A percentile compares a stretch with the other conserved stretches of the same genome.
Evolutionary conservation across 2,797 vertebrate genomes (phyloP).

Genomic region (Girardinus metallicus): DNA sequence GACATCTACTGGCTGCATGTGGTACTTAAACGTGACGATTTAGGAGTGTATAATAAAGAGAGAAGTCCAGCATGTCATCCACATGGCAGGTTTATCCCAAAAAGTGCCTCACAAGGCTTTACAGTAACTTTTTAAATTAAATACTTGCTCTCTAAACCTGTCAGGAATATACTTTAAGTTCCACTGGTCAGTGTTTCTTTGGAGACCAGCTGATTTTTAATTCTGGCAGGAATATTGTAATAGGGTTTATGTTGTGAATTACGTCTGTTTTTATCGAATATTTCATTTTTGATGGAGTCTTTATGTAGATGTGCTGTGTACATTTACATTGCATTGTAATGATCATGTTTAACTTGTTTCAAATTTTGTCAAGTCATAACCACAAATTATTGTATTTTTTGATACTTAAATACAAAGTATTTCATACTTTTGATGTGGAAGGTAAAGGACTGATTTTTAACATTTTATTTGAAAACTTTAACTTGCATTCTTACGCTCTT

Average conservation of each 20-base stretch:
- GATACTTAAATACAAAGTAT: background rate
- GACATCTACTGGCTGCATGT: slow-evolving; percentile 6
- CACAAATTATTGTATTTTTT: background rate
- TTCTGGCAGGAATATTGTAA: background rate
- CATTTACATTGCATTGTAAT: background rate
- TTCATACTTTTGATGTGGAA: background rate
- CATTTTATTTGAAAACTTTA: background rate
- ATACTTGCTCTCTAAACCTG: background rate
- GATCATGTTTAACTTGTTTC: background rate
- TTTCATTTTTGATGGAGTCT: background rate
- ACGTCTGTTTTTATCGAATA: too few relatives aligned
- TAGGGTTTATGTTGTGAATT: background rate
- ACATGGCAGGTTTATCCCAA: background rate
- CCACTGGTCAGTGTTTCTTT: background rate
- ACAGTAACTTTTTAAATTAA: background rate
- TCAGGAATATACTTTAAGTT: background rate
- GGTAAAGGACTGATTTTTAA: background rate
- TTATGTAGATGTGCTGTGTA: background rate
- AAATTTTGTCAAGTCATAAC: background rate
- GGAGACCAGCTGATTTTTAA: background rate
- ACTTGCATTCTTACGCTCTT: background rate
- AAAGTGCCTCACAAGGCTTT: background rate
- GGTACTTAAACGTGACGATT: background rate
- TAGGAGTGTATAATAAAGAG: background rate
- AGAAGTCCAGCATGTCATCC: background rate